Evolutionary conservation across 2,888 invertebrate genomes (phyloP).

Genomic region (Drosophila diplacantha): DNA sequence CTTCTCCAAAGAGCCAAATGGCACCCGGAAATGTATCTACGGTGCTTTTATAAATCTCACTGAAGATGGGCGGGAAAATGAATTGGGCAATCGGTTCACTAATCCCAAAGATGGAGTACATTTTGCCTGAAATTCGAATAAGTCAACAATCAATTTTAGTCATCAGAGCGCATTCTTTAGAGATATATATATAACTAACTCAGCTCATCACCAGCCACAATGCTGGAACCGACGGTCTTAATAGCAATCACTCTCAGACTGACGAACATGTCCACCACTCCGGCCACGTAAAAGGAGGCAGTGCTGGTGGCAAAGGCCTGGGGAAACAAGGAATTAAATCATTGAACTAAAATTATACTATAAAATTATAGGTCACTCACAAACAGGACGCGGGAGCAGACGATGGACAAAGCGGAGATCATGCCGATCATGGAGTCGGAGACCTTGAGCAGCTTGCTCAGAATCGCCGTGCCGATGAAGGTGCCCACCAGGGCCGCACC

Average conservation of each 20-base stretch:
- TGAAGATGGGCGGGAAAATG: constrained; percentile 76
- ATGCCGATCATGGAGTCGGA: constrained; percentile 75
- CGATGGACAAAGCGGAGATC: constrained; percentile 72
- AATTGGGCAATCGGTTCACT: constrained; percentile 76
- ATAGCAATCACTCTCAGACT: constrained; percentile 76
- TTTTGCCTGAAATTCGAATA: constrained; percentile 61
- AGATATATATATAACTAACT: constrained; percentile 55
- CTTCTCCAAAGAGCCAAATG: constrained; percentile 76
- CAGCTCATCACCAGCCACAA: constrained; percentile 76
- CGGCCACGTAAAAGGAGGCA: constrained; percentile 72
- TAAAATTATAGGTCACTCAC: constrained; percentile 57
- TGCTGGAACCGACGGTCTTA: constrained; percentile 76
- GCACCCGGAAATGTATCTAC: constrained; percentile 76
- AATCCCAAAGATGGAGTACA: constrained; percentile 76
- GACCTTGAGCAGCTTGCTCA: constrained; percentile 75
- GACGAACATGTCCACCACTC: constrained; percentile 75
- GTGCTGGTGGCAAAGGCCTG: constrained; percentile 74
- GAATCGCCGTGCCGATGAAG: constrained; percentile 76
- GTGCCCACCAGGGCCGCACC: constrained; percentile 74
- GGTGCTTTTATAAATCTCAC: constrained; percentile 71
- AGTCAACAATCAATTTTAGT: not conserved
- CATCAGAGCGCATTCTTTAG: not conserved
- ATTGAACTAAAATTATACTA: not conserved
- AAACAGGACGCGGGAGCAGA: constrained; percentile 73
- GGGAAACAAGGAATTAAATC: not conserved